Base-by-base conservation (phyloP, 2,888 invertebrate genomes). In the Steinernema carpocapsae region DNA sequence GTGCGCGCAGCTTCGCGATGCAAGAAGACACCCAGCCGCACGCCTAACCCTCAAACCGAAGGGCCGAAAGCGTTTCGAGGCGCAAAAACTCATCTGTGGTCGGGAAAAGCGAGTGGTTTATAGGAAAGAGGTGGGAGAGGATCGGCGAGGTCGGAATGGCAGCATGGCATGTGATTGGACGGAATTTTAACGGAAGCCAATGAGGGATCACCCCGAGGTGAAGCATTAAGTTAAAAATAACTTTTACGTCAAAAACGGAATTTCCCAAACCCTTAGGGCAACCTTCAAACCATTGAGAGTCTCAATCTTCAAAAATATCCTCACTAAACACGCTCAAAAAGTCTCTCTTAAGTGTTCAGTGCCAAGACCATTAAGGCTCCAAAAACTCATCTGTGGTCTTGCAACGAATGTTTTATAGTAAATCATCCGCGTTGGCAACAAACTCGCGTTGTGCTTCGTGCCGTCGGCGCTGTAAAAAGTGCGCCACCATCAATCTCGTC, bases 391-490 rank as follows among this genome's bases (percentile, higher is more conserved):
- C 52, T 48, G n/a, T 48, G 48, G 48, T 48, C 48, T 19, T 19
- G 48, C 48, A 3, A 14, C 52, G 22, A 52, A 24, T 64, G 64
- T 64, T 17, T 64, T n/a, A 64, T 64, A 64, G 64, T 37, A 19
- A 24, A 37, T 37, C 48, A n/a, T 24, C 29, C 32, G 29, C 29
- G 26, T 32, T 64, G 37, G 64, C 64, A 64, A 64, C 64, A 64
- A 6, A 29, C 26, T 26, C 48, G 48, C 19, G 48, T 19, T 19
- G 48, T 48, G 48, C 48, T 48, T 48, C 32, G 32, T 32, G 29
- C 32, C 64, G 64, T 32, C 64, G 19, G 64, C 64, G 64, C 64
- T 64, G 64, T 64, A 64, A 64, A 32, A 64, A 29, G 32, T 19
- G 29, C 29, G 64, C 17, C 64, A 32, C 37, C 64, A 64, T 64